Conservation (phyloP, 2,797 vertebrate genomes). For the Alcedo atthis region DNA sequence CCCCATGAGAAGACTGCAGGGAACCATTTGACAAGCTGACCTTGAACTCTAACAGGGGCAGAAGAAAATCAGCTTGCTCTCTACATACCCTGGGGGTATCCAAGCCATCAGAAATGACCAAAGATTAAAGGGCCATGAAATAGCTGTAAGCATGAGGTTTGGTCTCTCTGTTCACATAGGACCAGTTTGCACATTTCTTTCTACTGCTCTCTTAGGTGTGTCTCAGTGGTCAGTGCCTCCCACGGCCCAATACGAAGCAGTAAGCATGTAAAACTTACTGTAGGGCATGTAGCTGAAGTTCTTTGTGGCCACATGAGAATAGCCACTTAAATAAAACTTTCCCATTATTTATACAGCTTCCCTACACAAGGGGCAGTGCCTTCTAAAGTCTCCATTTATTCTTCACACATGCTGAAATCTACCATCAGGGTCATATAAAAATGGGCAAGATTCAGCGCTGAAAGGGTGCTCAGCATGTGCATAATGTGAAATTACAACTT, state of each 20-base stretch:
- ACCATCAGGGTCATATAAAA: background rate
- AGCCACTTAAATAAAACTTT: background rate
- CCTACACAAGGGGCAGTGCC: background rate
- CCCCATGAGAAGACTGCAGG: background rate
- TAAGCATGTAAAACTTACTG: background rate
- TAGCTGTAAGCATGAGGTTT: background rate
- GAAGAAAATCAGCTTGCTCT: background rate
- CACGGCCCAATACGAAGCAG: background rate
- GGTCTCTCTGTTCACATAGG: background rate
- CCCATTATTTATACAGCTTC: background rate
- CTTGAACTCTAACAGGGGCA: background rate
- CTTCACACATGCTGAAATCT: background rate
- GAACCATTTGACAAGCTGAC: background rate
- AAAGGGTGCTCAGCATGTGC: background rate
- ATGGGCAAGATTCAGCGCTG: background rate
- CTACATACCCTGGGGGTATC: background rate
- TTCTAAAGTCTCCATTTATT: background rate
- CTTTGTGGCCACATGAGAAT: background rate
- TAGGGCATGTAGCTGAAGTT: background rate
- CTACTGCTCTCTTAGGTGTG: background rate
- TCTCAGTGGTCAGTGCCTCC: background rate
- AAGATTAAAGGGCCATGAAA: constrained; percentile 11
- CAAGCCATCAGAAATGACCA: background rate
- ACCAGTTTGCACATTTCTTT: background rate
- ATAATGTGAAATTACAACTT: background rate